phyloP scores from a whole-genome alignment of 2,797 vertebrate genomes.

The Anguilla megastoma region DNA sequence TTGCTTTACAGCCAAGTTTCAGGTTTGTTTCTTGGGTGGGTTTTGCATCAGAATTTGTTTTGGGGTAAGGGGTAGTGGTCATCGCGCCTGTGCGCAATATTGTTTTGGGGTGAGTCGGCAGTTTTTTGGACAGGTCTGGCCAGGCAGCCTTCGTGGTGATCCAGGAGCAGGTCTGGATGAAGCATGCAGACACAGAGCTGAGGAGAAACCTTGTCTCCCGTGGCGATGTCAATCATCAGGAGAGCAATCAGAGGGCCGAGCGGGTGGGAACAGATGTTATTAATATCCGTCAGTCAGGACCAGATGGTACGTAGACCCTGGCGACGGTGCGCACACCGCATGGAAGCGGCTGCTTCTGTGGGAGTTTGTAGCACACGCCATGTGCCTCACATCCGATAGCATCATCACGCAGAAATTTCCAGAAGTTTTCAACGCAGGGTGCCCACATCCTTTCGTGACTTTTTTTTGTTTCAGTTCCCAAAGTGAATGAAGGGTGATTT shows the following conservation, averaged over 20 bases:
- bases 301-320: background rate
- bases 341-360: background rate
- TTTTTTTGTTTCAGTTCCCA: background rate
- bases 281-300: background rate
- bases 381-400: background rate
- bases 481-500: background rate
- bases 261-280: background rate
- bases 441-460: background rate
- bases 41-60: background rate
- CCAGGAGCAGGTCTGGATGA: background rate
- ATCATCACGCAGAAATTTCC: background rate
- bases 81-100: background rate
- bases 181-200: background rate
- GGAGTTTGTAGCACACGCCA: background rate
- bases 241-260: background rate
- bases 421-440: background rate
- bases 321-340: background rate
- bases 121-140: too few species aligned
- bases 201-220: background rate
- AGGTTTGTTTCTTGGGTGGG: background rate
- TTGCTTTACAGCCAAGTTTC: background rate
- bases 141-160: too few species aligned
- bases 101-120: background rate
- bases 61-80: background rate
- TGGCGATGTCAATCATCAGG: background rate